These are phyloP conservation scores for Oconnorella tubifera DNA, from an alignment of 2,888 invertebrate species.

Conservation along the genomic window DNA sequence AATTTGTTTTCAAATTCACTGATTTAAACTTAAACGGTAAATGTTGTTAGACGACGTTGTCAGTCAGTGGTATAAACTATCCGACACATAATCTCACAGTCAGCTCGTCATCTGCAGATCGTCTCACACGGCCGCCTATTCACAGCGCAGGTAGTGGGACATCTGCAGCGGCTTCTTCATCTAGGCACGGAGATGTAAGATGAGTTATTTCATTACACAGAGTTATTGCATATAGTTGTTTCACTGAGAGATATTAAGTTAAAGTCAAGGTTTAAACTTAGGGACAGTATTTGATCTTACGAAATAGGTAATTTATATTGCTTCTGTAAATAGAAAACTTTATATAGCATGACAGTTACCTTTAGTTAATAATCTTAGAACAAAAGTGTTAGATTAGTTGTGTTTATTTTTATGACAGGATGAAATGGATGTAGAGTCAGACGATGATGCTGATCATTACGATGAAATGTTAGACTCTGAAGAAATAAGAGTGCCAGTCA, in stretches of 20 bases:
- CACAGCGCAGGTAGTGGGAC: not conserved
- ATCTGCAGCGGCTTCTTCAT: not conserved
- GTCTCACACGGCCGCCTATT: not conserved
- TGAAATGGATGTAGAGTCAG: constrained; percentile 1
- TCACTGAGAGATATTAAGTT: too few species aligned
- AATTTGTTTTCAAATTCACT: not conserved
- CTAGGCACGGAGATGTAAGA: not conserved
- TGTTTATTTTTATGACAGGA: not conserved
- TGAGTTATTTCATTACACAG: too few species aligned
- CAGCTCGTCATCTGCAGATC: not conserved
- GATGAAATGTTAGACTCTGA: constrained; percentile 1
- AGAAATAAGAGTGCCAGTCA: not conserved
- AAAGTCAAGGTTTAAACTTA: too few species aligned
- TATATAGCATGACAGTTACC: too few species aligned
- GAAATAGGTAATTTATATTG: too few species aligned
- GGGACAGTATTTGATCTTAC: too few species aligned
- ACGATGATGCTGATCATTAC: not conserved
- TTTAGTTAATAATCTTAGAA: too few species aligned
- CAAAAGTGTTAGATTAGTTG: too few species aligned
- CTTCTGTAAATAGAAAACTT: too few species aligned
- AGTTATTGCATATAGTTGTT: not conserved
- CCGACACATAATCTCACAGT: not conserved
- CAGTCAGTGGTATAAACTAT: not conserved
- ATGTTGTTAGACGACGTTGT: not conserved
- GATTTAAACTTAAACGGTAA: not conserved